Evolutionary conservation across 2,113 vertebrate species (phyloP), one percentile per base, ranked within the genome.

Genomic region (Epinephelus fuscoguttatus): DNA sequence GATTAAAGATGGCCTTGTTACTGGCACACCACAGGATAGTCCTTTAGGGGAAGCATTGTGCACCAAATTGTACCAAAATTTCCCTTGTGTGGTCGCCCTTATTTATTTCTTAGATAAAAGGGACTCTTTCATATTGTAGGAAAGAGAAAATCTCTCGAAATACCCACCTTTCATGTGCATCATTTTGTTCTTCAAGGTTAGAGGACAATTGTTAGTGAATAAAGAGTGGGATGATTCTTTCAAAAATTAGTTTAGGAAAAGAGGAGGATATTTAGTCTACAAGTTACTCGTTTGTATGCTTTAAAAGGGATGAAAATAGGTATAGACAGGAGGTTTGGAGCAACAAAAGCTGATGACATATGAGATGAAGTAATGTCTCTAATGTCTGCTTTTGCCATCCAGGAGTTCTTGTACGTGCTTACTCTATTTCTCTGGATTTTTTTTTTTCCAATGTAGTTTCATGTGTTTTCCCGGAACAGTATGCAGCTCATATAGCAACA

Each of bases 141-240:
- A 78, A 80, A 87, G 50, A 78, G 63, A 77, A 84, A 82, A 75
- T 80, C 69, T 87, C 81, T 83, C 57, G 49, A 78, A 90, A 85
- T 80, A 75, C 53, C 72, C 55, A 81, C 45, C 75, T 90, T 89
- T 91, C 79, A 84, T 88, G 73, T 89, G 62, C 70, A 70, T 74
- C 47, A 70, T 82, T 86, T 74, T 87, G 75, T 74, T 87, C 78
- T 88, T 89, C 81, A 93, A 92, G 91, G 91, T 92, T 72, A 79
- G 61, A 67, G 71, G 75, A 84, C 81, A 80, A 82, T 88, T 85
- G 76, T 82, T 74, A 81, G 50, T 59, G 57, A 86, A 77, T 76
- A 81, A 88, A 82, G 78, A 82, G 53, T 60, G 69, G 52, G 78
- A 63, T 7, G 45, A 75, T 78, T 71, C 76, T 60, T 87, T 74